Evolutionary conservation across 2,113 vertebrate species (phyloP).

Genomic region (Nipponia nippon): DNA sequence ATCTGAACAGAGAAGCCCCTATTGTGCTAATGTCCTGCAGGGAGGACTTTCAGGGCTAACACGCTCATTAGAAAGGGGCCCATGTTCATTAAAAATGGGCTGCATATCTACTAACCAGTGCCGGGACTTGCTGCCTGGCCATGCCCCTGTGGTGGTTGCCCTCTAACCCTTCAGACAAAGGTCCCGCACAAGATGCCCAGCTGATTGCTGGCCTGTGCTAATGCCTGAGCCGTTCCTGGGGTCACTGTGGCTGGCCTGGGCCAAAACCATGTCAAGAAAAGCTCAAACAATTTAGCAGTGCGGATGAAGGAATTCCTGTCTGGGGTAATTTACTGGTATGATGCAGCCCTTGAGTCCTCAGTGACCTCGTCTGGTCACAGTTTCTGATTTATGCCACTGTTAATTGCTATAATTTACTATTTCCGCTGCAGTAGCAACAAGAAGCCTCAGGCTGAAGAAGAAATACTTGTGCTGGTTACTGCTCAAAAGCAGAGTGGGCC

Average conservation of each 20-base stretch:
- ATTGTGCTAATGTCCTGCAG: not conserved
- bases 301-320: not conserved
- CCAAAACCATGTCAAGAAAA: not conserved
- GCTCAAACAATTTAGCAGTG: not conserved
- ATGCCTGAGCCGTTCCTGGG: not conserved
- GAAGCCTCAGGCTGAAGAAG: not conserved
- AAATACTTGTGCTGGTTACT: not conserved
- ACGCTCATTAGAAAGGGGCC: not conserved
- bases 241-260: not conserved
- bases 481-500: not conserved
- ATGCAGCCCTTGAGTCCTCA: not conserved
- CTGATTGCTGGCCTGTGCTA: rapidly evolving
- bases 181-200: not conserved
- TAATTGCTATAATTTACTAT: constrained; percentile 18
- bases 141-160: rapidly evolving
- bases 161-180: not conserved
- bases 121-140: not conserved
- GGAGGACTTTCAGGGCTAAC: not conserved
- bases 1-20: not conserved
- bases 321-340: not conserved
- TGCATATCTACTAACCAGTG: not conserved
- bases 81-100: not conserved
- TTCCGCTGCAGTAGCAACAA: not conserved
- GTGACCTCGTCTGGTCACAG: not conserved
- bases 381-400: not conserved